phyloP scores from a whole-genome alignment of 2,888 invertebrate genomes.

The Kryphioiulus occultus region DNA sequence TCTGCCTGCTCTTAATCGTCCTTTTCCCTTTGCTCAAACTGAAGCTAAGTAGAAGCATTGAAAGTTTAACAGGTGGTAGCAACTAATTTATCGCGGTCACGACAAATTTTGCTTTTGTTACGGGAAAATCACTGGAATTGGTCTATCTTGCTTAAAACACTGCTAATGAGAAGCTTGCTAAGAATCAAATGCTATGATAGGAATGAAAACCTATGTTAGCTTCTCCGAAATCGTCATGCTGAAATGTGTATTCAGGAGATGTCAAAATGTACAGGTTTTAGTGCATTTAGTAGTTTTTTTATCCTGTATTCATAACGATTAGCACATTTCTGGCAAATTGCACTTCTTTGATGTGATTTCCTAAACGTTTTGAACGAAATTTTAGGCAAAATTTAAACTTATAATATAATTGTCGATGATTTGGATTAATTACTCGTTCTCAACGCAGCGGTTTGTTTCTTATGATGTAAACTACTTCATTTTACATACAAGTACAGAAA shows the following conservation, averaged over 20 bases:
- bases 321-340: background rate
- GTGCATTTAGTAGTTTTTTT: background rate
- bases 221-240: background rate
- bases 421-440: no score
- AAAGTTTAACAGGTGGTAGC: background rate
- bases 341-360: no score
- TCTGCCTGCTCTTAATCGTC: background rate
- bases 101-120: background rate
- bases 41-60: background rate
- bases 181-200: background rate
- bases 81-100: background rate
- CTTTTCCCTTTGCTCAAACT: background rate
- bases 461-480: no score
- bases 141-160: background rate
- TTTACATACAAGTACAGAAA: no score
- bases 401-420: no score
- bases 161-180: background rate
- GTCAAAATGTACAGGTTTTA: background rate
- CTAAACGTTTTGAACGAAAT: no score
- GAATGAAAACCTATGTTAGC: background rate
- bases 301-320: background rate
- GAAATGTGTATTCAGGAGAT: no score
- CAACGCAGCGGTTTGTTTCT: no score
- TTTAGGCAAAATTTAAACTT: no score
- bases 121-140: background rate